Evolutionary conservation across 2,888 invertebrate genomes (phyloP).

Genomic region (Dryocosmus kuriphilus): DNA sequence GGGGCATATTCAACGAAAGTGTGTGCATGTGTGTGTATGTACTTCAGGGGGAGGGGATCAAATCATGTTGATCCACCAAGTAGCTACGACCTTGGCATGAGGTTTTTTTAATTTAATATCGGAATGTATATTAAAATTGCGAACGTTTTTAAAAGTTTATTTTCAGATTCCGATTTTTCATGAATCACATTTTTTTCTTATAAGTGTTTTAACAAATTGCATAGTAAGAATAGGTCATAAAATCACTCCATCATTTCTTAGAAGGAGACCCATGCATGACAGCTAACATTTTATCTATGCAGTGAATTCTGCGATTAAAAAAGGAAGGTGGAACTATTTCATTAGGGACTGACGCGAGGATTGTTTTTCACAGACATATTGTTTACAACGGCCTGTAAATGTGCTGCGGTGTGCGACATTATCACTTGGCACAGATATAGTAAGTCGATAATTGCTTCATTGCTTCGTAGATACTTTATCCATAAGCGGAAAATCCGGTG

Average conservation of each 20-base stretch:
- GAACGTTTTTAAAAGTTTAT: neutral
- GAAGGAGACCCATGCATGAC: slow-evolving; percentile 5
- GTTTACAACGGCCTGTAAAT: slow-evolving; percentile 1
- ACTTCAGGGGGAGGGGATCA: no score
- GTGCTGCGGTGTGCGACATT: neutral
- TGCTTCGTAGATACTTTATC: neutral
- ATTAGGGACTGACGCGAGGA: slow-evolving; percentile 15
- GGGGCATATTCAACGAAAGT: no score
- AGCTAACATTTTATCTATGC: slow-evolving; percentile 10
- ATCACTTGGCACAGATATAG: neutral
- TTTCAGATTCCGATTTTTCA: neutral
- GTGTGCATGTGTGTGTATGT: no score
- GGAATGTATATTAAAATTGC: no score
- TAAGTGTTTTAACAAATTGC: neutral
- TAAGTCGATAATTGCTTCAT: slow-evolving; percentile 9
- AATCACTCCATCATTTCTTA: slow-evolving; percentile 19
- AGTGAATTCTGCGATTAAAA: slow-evolving; percentile 14
- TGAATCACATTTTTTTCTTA: neutral
- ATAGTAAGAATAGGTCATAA: neutral
- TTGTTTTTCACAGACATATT: slow-evolving; percentile 8
- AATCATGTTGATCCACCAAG: no score
- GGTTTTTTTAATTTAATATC: no score
- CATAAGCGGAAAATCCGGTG: slow-evolving; percentile 1
- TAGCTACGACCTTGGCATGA: no score
- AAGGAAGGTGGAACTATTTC: slow-evolving; percentile 13